Base-by-base conservation (phyloP, 2,113 vertebrate genomes). In the Circaetus gallicus region DNA sequence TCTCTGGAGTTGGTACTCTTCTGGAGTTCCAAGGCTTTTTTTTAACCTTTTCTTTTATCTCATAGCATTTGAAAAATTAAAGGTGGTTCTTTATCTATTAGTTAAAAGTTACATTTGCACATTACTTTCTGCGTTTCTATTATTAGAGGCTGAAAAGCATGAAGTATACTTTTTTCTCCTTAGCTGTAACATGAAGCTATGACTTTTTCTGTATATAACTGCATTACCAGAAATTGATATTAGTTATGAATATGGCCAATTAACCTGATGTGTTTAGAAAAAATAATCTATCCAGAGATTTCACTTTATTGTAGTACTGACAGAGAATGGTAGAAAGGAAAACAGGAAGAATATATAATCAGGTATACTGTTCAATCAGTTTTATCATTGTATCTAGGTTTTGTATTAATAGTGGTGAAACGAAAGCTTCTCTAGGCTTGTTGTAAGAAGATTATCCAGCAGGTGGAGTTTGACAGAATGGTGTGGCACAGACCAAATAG, bases 381-480 rank as follows among this genome's bases (percentile, higher is more conserved):
- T 84, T 32, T 65, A 11, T 34, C 10, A 0, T 15, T 42, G 11
- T 53, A 4, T 19, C n/a, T 26, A 61, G 42, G 13, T 45, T 34
- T 1, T 58, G 1, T 28, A 15, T 50, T 29, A 52, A 0, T 49
- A 10, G 9, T 40, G 32, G 14, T 45, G 50, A 58, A 62, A 19
- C 0, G 1, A 38, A 63, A 77, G 22, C 45, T 47, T 38, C 38
- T 26, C 15, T 3, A 34, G 53, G 34, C 40, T 70, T 31, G 25
- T 70, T 49, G 4, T 40, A 42, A 58, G 58, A 40, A 25, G 15
- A 21, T 73, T n/a, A 73, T 85, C 95, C 95, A 88, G 85, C 88
- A 96, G 93, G 53, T 96, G 96, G 95, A 91, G 93, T 80, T 52
- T 18, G 28, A 42, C n/a, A n/a, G 70, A 74, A 16, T 38, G 43